Percentiles rank a stretch among this genome's conserved stretches.
Evolutionary conservation across 2,888 invertebrate genomes (phyloP).

Genomic region (Coenonympha glycerion): DNA sequence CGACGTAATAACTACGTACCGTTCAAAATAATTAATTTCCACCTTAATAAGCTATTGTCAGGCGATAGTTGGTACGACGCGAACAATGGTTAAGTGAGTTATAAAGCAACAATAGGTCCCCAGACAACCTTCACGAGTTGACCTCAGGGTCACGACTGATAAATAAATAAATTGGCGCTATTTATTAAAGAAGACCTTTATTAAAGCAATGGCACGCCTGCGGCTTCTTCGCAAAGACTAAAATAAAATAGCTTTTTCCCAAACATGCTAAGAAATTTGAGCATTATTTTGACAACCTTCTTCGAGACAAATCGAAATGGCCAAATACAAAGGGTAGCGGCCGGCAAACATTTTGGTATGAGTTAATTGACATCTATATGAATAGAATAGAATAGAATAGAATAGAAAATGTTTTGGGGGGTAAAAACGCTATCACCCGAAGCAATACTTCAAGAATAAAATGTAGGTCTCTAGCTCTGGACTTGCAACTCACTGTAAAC

Average conservation of each 20-base stretch:
- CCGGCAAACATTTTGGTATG: too few species aligned
- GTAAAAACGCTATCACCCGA: too few species aligned
- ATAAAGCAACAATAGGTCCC: constrained; percentile 16
- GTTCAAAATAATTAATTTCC: constrained; percentile 2
- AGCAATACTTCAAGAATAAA: too few species aligned
- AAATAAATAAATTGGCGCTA: constrained; percentile 1
- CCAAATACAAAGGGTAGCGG: too few species aligned
- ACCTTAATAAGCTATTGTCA: constrained; percentile 14
- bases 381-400: too few species aligned
- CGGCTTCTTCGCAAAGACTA: neutral
- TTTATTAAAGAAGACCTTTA: neutral
- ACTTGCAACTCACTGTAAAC: too few species aligned
- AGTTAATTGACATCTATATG: too few species aligned
- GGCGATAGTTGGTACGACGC: neutral
- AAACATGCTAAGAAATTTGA: too few species aligned
- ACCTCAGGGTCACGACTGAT: constrained; percentile 14
- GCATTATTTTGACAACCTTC: too few species aligned
- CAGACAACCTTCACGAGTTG: constrained; percentile 24
- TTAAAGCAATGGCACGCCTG: neutral
- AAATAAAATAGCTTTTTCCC: neutral
- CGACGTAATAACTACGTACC: neutral
- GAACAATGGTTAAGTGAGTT: constrained; percentile 16
- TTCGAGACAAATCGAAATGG: too few species aligned
- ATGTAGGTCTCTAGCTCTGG: too few species aligned
- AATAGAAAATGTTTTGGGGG: too few species aligned